Conservation (phyloP, 2,113 vertebrate species). For the Sturnus vulgaris region DNA sequence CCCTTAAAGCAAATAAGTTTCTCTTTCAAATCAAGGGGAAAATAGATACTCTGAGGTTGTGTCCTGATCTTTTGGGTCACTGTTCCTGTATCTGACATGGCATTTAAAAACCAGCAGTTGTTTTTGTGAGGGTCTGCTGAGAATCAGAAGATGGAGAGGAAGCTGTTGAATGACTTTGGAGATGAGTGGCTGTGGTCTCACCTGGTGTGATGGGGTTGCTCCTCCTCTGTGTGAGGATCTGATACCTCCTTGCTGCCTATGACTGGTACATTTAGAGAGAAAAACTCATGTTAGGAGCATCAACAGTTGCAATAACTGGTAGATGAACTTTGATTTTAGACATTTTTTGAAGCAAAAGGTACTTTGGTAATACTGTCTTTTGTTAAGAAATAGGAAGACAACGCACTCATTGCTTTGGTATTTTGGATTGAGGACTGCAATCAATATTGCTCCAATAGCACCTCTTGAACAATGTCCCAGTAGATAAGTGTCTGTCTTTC, state of each 20-base stretch:
- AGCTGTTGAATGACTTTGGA: not conserved
- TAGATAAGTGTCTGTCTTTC: not conserved
- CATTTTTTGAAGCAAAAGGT: not conserved
- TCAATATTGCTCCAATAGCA: not conserved
- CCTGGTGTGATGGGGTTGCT: not conserved
- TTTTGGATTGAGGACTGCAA: not conserved
- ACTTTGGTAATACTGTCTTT: not conserved
- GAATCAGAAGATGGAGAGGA: not conserved
- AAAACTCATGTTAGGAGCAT: not conserved
- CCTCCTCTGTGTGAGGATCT: not conserved
- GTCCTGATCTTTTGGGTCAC: not conserved
- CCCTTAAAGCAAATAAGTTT: not conserved
- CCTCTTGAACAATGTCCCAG: not conserved
- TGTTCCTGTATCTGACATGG: not conserved
- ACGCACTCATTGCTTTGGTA: not conserved
- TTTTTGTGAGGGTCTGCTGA: not conserved
- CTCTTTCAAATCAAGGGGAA: not conserved
- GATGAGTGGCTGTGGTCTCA: not conserved
- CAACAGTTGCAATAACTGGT: not conserved
- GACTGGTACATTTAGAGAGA: not conserved
- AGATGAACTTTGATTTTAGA: not conserved
- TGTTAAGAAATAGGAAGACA: not conserved
- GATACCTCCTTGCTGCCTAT: not conserved
- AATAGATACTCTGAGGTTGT: not conserved
- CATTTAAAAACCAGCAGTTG: not conserved